Base-by-base conservation (phyloP, 2,888 invertebrate species). In the Callosobruchus maculatus region DNA sequence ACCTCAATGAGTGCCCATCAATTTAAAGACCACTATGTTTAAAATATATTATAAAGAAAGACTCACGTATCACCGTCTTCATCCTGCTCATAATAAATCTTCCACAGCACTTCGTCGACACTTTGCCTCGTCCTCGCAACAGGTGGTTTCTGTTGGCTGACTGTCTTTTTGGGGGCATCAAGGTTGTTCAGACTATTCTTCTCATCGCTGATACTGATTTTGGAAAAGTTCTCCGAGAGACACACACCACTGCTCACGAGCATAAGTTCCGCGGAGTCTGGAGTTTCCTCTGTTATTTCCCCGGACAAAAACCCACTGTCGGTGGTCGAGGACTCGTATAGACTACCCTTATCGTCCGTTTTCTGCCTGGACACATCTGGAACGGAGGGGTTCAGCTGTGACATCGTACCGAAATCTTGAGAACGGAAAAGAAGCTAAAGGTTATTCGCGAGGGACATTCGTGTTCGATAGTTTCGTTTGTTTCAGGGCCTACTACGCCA, bases 21-120 rank as follows among this genome's bases (percentile, higher is more conserved):
- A n/a, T n/a, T 22, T 5, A 70, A n/a, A 22, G 5, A 5, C 4
- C n/a, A 7, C 68, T 68, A 68, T 26, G 7, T 26, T 26, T 26
- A 26, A 4, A 7, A 26, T 26, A 49, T 13, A 49, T 1, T 13
- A 49, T 49, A 49, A 7, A 7, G 13, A 49, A 49, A 67, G 75
- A 92, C 95, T 94, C 90, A 96, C 95, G 96, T 95, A 86, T 96
- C 95, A 80, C 96, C 96, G 81, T 95, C 95, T 78, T 93, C 92
- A 85, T 96, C 93, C 82, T 94, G 95, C 79, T 91, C 89, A 85
- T 92, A 95, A 80, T 92, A 92, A 80, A 91, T 87, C 82, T 91
- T 89, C 90, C 93, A 91, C 22, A 77, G 81, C 70, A 82, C 80
- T 72, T 81, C 79, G 66, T 76, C 74, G 31, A 81, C 77, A 71